phyloP scores from a whole-genome alignment of 2,888 invertebrate species.

The Epinotia bilunana region DNA sequence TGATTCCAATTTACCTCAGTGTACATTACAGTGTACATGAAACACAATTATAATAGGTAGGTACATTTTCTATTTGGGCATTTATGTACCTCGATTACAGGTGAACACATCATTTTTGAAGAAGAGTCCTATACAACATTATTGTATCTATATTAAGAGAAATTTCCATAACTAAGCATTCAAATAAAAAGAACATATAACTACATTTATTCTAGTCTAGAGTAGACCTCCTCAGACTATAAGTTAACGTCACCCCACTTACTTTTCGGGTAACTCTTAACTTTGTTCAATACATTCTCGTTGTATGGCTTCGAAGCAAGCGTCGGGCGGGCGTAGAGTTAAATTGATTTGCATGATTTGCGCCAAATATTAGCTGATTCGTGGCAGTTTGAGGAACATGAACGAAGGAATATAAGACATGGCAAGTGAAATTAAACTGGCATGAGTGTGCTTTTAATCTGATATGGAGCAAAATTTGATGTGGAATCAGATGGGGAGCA shows the following conservation, averaged over 20 bases:
- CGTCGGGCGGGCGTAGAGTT: conserved; percentile 21
- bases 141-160: no score
- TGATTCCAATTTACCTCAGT: no score
- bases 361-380: conserved; percentile 18
- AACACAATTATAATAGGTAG: no score
- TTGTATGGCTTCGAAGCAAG: conserved; percentile 20
- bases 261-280: conserved; percentile 23
- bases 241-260: conserved; percentile 51
- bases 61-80: no score
- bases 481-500: background rate
- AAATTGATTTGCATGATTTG: conserved; percentile 36
- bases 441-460: background rate
- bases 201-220: background rate
- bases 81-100: no score
- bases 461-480: background rate
- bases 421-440: background rate
- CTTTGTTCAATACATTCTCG: conserved; percentile 29
- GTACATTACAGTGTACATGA: no score
- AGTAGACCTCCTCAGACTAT: conserved; percentile 40
- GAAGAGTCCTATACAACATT: no score
- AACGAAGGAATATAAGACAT: conserved; percentile 19
- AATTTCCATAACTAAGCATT: no score
- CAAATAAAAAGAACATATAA: background rate
- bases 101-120: no score
- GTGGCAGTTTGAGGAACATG: background rate